Conservation (phyloP, 2,797 vertebrate species). For the Clarias laeviceps region DNA sequence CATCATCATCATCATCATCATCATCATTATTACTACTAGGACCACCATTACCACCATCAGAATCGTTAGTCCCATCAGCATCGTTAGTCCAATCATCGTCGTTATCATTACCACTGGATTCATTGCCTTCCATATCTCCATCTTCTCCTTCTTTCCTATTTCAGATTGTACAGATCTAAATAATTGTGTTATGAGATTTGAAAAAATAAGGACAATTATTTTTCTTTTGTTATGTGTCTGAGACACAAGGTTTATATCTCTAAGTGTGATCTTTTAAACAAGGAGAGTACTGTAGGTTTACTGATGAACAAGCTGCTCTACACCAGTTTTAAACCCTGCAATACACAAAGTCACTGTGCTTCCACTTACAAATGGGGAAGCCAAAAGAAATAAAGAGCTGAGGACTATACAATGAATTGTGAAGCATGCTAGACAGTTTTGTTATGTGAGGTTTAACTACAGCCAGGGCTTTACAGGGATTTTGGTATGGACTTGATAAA, state of each 20-base stretch:
- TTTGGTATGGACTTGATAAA: constrained; percentile 17
- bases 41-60: background rate
- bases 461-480: constrained; percentile 18
- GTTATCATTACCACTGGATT: constrained; percentile 23
- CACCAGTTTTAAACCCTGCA: constrained; percentile 1
- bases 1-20: constrained; percentile 28
- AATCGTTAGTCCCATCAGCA: background rate
- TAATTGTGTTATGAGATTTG: background rate
- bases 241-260: background rate
- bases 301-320: background rate
- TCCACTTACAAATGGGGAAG: background rate
- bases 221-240: background rate
- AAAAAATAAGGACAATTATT: background rate
- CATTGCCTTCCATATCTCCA: background rate
- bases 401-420: background rate
- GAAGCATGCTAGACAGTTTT: constrained; percentile 11
- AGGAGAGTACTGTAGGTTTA: background rate
- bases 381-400: background rate
- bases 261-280: background rate
- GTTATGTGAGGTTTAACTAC: constrained; percentile 23
- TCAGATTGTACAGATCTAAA: too few species aligned
- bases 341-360: background rate
- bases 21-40: constrained; percentile 2
- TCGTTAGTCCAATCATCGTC: background rate
- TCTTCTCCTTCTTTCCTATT: background rate